Base-by-base conservation (phyloP, 2,797 vertebrate genomes). In the Oreochromis mossambicus region DNA sequence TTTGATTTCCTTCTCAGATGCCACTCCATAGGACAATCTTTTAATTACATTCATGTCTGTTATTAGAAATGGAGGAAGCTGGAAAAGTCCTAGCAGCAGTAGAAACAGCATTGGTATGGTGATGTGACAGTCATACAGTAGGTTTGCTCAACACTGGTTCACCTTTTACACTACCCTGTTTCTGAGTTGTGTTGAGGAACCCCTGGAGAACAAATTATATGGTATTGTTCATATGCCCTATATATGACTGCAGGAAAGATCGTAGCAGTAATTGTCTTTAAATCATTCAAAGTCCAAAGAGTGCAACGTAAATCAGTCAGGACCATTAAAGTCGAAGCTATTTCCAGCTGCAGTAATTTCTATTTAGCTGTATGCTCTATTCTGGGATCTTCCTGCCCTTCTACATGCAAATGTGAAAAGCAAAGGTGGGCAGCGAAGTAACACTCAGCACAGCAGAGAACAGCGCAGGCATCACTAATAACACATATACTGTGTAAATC, bases 191-290 rank as follows among this genome's bases (percentile, higher is more conserved):
- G 66, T 26, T 70, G 8, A 43, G 38, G 38, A 10, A 70, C 12
- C 13, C 1, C 21, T 43, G 21, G 1, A 68, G 38, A 43, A 43
- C 34, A 68, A 43, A 26, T 10, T 3, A 1, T 43, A 68, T 6
- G 2, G 13, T 70, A 4, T 43, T 68, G n/a, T 68, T 26, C 0
- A 13, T 17, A 13, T 17, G 38, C 13, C 0, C 5, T 26, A 26
- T 68, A 24, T 70, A 17, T 0, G 66, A 70, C 66, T 70, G n/a
- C 21, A 17, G 12, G 1, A 0, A 43, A 0, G 66, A 11, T 43
- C 0, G 38, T 70, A 15, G 13, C 0, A 70, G 13, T 70, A 70
- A 70, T 43, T 70, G 13, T 10, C n/a, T 70, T 70, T 70, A 46
- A 70, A 43, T 70, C 12, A 26, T 50, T 19, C 7, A 7, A 48